A percentile compares a stretch with the other conserved stretches of the same genome.
Conservation (phyloP, 92 coral and sea anemone species). For the Ricordea florida region DNA sequence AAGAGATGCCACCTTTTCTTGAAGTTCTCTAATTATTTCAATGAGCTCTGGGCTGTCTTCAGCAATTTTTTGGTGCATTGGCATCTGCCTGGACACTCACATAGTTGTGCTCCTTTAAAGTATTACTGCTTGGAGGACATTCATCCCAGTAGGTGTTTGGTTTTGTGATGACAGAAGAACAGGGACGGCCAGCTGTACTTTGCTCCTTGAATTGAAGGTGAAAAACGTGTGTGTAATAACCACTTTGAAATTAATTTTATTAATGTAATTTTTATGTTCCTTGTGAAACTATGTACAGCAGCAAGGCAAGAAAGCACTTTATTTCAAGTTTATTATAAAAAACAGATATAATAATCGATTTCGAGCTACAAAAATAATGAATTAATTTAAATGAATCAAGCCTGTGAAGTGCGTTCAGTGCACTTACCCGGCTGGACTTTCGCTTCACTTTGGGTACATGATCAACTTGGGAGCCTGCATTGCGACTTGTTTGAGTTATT, state of each 20-base stretch:
- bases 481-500: conserved; percentile 43
- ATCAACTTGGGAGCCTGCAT: background rate
- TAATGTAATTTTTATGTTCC: too few relatives aligned
- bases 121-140: conserved; percentile 24
- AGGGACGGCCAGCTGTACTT: conserved; percentile 25
- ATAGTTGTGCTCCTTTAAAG: conserved; percentile 34
- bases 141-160: conserved; percentile 25
- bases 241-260: too few relatives aligned
- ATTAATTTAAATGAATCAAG: too few relatives aligned
- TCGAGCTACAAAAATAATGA: too few relatives aligned
- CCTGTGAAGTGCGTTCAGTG: too few relatives aligned
- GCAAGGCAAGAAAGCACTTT: too few relatives aligned
- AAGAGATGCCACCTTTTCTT: conserved; percentile 30
- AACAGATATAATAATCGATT: too few relatives aligned
- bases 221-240: too few relatives aligned
- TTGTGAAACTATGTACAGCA: too few relatives aligned
- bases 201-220: too few relatives aligned
- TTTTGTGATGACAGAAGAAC: conserved; percentile 19
- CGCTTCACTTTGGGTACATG: conserved; percentile 4
- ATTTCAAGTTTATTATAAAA: too few relatives aligned
- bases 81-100: conserved; percentile 37
- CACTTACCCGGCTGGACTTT: too few relatives aligned
- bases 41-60: conserved; percentile 12
- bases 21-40: conserved; percentile 23
- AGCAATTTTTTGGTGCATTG: conserved; percentile 15